Conservation (phyloP, 2,797 vertebrate genomes). For the Fratercula arctica region DNA sequence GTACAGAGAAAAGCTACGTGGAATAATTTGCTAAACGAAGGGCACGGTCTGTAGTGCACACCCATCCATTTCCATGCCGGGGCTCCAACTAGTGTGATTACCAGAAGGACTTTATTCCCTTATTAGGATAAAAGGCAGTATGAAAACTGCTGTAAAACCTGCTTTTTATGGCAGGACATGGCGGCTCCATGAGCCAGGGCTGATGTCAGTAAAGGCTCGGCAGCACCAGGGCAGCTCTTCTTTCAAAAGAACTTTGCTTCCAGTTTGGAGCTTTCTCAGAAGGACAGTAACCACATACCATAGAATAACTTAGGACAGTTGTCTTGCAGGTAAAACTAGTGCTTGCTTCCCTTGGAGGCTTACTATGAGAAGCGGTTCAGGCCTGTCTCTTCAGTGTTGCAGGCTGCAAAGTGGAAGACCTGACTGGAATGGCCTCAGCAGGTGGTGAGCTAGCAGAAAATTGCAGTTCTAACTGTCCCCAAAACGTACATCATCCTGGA, state of each 20-base stretch:
- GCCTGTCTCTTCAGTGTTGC: neutral
- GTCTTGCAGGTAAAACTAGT: neutral
- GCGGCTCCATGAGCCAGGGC: neutral
- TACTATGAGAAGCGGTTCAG: neutral
- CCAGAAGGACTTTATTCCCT: conserved; percentile 29
- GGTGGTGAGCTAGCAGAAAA: neutral
- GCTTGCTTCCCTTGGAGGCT: neutral
- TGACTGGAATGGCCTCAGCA: neutral
- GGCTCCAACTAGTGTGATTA: conserved; percentile 13
- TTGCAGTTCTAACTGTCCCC: neutral
- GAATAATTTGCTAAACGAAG: neutral
- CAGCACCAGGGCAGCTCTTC: neutral
- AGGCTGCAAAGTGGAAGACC: neutral
- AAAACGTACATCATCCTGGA: neutral
- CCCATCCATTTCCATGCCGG: neutral
- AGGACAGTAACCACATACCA: neutral
- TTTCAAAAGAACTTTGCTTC: neutral
- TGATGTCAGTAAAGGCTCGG: neutral
- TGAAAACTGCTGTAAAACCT: conserved; percentile 40
- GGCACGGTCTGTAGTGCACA: neutral
- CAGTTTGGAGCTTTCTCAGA: neutral
- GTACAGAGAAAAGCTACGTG: neutral
- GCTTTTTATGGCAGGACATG: conserved; percentile 24
- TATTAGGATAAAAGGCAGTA: conserved; percentile 53
- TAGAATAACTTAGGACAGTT: neutral